Evolutionary conservation across 2,113 vertebrate genomes (phyloP), one percentile per base, ranked within the genome.

Genomic region (Nicator chloris): DNA sequence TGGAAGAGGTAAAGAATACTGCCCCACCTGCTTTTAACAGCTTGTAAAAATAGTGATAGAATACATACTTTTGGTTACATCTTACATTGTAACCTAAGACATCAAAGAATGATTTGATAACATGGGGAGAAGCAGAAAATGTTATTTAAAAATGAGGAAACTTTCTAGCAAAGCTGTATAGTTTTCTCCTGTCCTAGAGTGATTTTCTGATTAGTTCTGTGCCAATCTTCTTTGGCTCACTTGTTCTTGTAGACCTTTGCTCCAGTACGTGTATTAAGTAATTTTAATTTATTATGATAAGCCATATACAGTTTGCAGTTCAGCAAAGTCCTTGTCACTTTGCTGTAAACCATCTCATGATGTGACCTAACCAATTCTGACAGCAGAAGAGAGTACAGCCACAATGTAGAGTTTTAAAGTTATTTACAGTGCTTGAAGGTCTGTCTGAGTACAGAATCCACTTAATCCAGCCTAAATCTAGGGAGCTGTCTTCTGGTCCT

Each of bases 261-360:
- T 86, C 35, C 61, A 72, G 90, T 56, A 87, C 93, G 85, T 92
- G 42, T 45, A 30, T 59, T 59, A 66, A 95, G 70, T 90, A 71
- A 8, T 95, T 95, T 71, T 88, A 83, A 96, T 97, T 94, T 95
- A 95, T 96, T 92, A 95, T 49, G 18, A 42, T 61, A 50, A 95
- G 60, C 76, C 76, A 16, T 37, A 24, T 65, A 51, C 37, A 68
- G 66, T 96, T 91, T 93, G 79, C 76, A 6, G 4, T 89, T 89
- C 88, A 93, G 92, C 95, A 94, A 94, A 96, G 86, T 66, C 91
- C 96, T 95, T 97, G 96, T 97, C 96, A 82, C 86, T 94, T 95
- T 79, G 87, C 81, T 96, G 21, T 91, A 77, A 92, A 94, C 75
- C 71, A 49, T 95, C 93, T 94, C 68, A 45, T 80, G 76, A 81